Conservation (phyloP, 2,113 vertebrate genomes). For the Bubalus kerabau region DNA sequence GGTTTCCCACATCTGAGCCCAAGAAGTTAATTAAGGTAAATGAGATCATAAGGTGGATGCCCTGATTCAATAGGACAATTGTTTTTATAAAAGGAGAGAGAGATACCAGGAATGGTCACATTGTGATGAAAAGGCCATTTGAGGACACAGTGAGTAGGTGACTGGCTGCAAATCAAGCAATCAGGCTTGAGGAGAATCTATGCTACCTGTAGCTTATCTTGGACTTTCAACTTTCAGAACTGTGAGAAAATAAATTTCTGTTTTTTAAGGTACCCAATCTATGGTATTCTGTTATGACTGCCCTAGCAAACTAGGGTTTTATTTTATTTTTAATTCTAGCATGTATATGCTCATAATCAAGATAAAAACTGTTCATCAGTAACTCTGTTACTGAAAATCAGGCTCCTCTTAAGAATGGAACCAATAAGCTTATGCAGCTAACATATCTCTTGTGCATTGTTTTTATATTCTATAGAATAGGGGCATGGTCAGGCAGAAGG, state of each 20-base stretch:
- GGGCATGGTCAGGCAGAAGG: neutral
- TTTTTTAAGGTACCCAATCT: neutral
- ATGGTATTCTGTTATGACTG: neutral
- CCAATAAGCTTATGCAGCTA: neutral
- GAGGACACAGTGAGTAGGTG: neutral
- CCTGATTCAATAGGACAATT: neutral
- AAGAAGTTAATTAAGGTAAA: neutral
- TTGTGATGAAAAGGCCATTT: neutral
- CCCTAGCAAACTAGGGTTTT: neutral
- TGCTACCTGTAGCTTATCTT: neutral
- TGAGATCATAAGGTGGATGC: neutral
- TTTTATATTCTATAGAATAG: neutral
- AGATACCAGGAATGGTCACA: neutral
- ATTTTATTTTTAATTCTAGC: neutral
- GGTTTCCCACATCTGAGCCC: neutral
- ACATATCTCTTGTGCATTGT: neutral
- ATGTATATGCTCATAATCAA: neutral
- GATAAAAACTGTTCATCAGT: neutral
- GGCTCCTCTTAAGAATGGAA: neutral
- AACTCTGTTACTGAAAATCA: neutral
- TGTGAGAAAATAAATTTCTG: neutral
- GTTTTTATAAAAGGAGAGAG: neutral
- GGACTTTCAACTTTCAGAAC: neutral
- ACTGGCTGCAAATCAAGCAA: neutral
- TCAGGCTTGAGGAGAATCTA: neutral